Conservation (phyloP, 2,113 vertebrate species). For the Scatophagus argus region DNA sequence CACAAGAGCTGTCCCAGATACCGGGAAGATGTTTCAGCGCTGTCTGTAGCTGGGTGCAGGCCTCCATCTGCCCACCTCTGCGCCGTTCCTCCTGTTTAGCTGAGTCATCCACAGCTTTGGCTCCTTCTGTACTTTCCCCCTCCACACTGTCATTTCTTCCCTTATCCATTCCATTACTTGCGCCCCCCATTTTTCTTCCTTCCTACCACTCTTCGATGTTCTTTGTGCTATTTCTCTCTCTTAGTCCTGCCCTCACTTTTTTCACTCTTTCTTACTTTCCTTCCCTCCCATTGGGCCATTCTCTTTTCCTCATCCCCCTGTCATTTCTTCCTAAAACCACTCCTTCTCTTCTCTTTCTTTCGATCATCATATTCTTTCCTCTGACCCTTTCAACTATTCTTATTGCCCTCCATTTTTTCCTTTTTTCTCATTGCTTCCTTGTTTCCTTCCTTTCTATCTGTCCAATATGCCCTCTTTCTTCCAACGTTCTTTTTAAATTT, state of each 20-base stretch:
- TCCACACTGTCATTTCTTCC: not conserved
- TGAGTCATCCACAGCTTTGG: constrained; percentile 51
- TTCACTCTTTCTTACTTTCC: not conserved
- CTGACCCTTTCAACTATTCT: not conserved
- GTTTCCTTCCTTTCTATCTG: not conserved
- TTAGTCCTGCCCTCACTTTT: not conserved
- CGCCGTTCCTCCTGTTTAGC: constrained; percentile 42
- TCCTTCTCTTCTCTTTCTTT: not conserved
- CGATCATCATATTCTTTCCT: not conserved
- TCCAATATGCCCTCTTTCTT: too few relatives aligned
- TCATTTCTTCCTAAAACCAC: not conserved
- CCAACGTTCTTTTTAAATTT: too few relatives aligned
- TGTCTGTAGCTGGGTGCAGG: constrained; percentile 25
- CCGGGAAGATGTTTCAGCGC: constrained; percentile 45
- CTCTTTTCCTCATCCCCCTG: not conserved
- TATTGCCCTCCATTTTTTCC: not conserved
- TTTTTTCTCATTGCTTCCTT: not conserved
- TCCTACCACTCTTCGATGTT: not conserved
- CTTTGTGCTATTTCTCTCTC: not conserved
- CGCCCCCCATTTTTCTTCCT: not conserved
- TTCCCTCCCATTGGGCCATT: not conserved
- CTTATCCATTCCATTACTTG: not conserved
- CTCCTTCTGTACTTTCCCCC: constrained; percentile 11
- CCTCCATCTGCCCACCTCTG: constrained; percentile 56
- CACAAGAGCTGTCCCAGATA: constrained; percentile 39